Conservation (phyloP, 1,140 invertebrate species). For the Oreohelix idahoensis region DNA sequence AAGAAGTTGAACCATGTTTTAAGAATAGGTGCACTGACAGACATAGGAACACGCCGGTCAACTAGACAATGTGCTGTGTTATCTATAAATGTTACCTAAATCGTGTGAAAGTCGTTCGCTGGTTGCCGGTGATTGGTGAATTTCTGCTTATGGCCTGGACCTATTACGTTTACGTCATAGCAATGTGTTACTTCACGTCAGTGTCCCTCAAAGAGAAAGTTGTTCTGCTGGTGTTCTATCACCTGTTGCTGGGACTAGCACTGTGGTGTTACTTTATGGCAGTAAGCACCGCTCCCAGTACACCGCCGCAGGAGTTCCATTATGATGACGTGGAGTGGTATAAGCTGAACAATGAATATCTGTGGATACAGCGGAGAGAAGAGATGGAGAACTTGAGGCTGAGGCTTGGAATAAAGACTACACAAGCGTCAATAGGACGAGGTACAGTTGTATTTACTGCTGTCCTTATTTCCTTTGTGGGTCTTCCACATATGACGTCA, state of each 20-base stretch:
- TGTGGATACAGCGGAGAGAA: not conserved
- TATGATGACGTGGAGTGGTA: not conserved
- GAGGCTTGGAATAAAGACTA: not conserved
- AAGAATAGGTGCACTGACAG: too few relatives aligned
- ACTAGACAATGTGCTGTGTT: not conserved
- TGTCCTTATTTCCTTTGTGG: too few relatives aligned
- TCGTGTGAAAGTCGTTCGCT: not conserved
- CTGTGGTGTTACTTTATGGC: not conserved
- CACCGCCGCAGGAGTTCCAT: not conserved
- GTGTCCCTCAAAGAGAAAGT: not conserved
- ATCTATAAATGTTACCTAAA: not conserved
- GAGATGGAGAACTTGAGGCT: constrained; percentile 5
- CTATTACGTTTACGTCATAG: constrained; percentile 2
- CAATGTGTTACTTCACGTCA: not conserved
- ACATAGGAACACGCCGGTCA: too few relatives aligned
- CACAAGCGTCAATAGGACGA: not conserved
- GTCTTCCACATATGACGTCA: too few relatives aligned
- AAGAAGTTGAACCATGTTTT: too few relatives aligned
- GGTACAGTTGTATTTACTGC: not conserved
- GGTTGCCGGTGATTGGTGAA: not conserved
- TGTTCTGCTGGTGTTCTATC: not conserved
- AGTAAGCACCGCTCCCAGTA: not conserved
- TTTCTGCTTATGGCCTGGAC: not conserved
- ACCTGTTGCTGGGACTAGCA: not conserved
- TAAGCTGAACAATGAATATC: not conserved